phyloP scores from a whole-genome alignment of 2,113 vertebrate genomes.

The Scopus umbretta region DNA sequence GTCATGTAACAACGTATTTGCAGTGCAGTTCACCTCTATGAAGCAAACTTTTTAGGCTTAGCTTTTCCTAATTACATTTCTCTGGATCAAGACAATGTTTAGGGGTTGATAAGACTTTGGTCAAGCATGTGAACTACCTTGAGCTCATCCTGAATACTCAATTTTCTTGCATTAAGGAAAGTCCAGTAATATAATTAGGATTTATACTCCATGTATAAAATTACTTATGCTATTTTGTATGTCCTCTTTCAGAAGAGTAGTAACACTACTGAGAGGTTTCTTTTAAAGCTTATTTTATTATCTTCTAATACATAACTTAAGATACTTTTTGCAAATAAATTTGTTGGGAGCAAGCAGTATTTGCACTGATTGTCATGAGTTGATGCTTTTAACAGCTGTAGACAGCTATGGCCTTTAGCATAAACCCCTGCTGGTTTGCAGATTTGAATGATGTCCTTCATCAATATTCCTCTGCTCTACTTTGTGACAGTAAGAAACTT shows the following conservation, averaged over 20 bases:
- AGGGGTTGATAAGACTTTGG: not conserved
- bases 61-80: not conserved
- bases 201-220: not conserved
- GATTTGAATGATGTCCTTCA: conserved; percentile 12
- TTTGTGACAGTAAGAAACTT: conserved; percentile 15
- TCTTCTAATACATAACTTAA: not conserved
- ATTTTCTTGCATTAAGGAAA: not conserved
- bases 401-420: conserved; percentile 50
- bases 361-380: not conserved
- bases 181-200: not conserved
- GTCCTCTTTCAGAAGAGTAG: not conserved
- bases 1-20: not conserved
- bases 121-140: not conserved
- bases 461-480: not conserved
- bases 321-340: not conserved
- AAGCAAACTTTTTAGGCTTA: not conserved
- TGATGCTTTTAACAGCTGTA: conserved; percentile 3
- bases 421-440: not conserved
- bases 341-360: not conserved
- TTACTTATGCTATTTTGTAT: not conserved
- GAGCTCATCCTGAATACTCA: not conserved
- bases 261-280: not conserved
- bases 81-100: not conserved
- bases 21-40: not conserved
- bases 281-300: not conserved